These are phyloP conservation scores for Apostichopus californicus DNA, from an alignment of 35 echinoderm and acorn worm species.

Conservation along the genomic window DNA sequence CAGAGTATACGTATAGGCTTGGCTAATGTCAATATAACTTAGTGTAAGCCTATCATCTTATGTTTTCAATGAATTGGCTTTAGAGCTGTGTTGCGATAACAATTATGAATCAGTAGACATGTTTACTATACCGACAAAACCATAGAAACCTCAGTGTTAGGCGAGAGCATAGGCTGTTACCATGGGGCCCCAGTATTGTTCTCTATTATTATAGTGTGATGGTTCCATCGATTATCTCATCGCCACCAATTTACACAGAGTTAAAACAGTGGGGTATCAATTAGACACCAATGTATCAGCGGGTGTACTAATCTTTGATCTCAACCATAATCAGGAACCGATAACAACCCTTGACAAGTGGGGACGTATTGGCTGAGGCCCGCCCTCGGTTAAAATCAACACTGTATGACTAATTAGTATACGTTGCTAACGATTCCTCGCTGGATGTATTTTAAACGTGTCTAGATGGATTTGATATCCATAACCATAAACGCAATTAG, in stretches of 20 bases:
- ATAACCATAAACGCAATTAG: background rate
- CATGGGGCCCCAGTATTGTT: slow-evolving; percentile 3
- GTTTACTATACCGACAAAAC: no score
- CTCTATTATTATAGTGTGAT: slow-evolving; percentile 31
- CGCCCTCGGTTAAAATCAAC: slow-evolving; percentile 46
- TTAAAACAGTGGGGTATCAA: slow-evolving; percentile 50
- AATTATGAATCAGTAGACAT: no score
- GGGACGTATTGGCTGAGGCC: slow-evolving; percentile 24
- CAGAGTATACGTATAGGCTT: no score
- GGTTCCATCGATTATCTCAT: slow-evolving; percentile 30
- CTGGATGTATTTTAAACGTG: background rate
- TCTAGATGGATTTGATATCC: background rate
- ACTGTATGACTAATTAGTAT: slow-evolving; percentile 30
- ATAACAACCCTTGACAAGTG: slow-evolving; percentile 40
- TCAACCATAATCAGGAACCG: background rate
- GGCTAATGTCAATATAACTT: no score
- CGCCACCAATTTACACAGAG: background rate
- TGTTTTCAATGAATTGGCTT: no score
- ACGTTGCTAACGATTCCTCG: background rate
- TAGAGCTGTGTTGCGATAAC: no score
- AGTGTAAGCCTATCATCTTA: no score
- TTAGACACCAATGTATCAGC: slow-evolving; percentile 17
- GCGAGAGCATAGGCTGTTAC: background rate
- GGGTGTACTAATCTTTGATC: slow-evolving; percentile 36
- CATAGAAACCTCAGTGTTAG: background rate